Evolutionary conservation across 2,797 vertebrate species (phyloP).

Genomic region (Mionectes olivaceus): DNA sequence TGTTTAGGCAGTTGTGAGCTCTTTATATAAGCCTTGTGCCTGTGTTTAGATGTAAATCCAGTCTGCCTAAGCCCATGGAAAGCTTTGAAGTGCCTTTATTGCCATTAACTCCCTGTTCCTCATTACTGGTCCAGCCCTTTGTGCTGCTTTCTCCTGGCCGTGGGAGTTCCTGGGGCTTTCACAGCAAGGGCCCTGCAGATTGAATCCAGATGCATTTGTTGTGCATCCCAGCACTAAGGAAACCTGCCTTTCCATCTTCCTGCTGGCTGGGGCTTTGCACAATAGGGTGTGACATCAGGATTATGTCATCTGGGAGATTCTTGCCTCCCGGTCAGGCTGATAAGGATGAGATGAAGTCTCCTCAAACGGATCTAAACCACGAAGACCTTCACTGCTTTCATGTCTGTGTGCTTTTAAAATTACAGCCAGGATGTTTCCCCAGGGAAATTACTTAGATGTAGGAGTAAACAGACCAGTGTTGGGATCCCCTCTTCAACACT

Average conservation of each 20-base stretch:
- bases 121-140: slow-evolving; percentile 50
- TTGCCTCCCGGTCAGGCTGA: not conserved
- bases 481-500: not conserved
- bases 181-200: slow-evolving; percentile 48
- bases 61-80: not conserved
- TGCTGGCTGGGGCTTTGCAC: slow-evolving; percentile 2
- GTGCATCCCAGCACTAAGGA: slow-evolving; percentile 41
- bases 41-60: not conserved
- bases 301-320: slow-evolving; percentile 2
- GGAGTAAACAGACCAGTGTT: not conserved
- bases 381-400: not conserved
- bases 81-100: slow-evolving; percentile 66
- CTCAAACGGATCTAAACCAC: not conserved
- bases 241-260: slow-evolving; percentile 13
- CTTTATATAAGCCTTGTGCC: not conserved
- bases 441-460: not conserved
- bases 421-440: not conserved
- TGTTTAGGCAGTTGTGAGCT: not conserved
- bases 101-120: slow-evolving; percentile 58
- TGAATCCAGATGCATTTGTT: slow-evolving; percentile 73
- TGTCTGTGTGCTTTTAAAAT: not conserved
- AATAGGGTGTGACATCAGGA: slow-evolving; percentile 41
- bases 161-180: slow-evolving; percentile 23
- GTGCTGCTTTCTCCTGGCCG: slow-evolving; percentile 48
- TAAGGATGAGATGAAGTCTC: slow-evolving; percentile 19